Evolutionary conservation across 2,113 vertebrate species (phyloP), one percentile per base, ranked within the genome.

Genomic region (Mastomys coucha): DNA sequence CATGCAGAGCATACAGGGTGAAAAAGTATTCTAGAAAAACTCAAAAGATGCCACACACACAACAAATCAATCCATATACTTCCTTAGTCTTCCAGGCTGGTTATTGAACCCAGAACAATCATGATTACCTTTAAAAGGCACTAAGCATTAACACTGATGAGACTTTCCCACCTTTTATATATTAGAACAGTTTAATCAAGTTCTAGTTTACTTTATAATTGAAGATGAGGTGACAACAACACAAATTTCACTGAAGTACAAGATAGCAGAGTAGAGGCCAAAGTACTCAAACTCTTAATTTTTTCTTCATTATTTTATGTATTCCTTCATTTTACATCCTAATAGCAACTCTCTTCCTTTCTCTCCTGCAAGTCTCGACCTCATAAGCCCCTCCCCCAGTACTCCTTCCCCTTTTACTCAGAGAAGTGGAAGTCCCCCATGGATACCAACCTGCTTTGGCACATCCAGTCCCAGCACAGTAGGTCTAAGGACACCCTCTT

Each of bases 121-220:
- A 70, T 39, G 77, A 85, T 90, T 94, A 90, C 20, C n/a, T 24
- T 56, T 82, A 73, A 82, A 58, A n/a, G 24, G 16, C 7, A 69
- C 69, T 33, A 73, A 31, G 6, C 53, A 67, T 76, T 88, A 69
- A 97, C 89, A 88, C 49, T 45, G 28, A 88, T 58, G 86, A 86
- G 2, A 19, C 5, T 73, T 5, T 5, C 5, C 39, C 26, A 88
- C 88, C 16, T 58, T 16, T 75, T 42, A 24, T 42, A 24, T 12
- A 82, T 92, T 88, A 63, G 36, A 77, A 92, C 85, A 73, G 42
- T 45, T 0, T 63, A 70, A 95, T n/a, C 4, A 88, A 92, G 4
- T 76, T 72, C 24, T 91, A 28, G 39, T 94, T 87, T 89, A 81
- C 7, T 16, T 31, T 89, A 16, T 42, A 93, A 84, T 1, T 94